Percentiles rank a stretch among this genome's conserved stretches.
These are phyloP conservation scores for Leptatherina wallacei DNA, from an alignment of 2,797 vertebrate genomes.

Conservation along the genomic window DNA sequence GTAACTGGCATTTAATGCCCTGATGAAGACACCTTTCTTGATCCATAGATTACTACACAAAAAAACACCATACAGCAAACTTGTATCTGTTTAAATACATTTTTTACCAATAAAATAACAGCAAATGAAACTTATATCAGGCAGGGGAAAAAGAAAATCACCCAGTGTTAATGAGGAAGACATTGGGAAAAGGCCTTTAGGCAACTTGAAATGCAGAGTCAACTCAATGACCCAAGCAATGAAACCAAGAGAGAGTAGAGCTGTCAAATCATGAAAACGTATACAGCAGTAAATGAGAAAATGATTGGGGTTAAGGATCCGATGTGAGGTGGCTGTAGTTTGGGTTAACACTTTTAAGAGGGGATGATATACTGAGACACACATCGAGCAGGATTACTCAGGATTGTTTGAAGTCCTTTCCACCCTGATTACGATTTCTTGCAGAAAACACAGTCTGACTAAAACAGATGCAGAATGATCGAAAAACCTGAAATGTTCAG, in stretches of 20 bases:
- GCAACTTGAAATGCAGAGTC: constrained; percentile 9
- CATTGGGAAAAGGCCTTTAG: constrained; percentile 9
- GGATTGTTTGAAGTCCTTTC: neutral
- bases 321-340: neutral
- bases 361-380: neutral
- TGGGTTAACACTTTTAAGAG: neutral
- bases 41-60: neutral
- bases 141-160: neutral
- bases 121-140: neutral
- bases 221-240: constrained; percentile 4
- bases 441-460: neutral
- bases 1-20: neutral
- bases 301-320: constrained; percentile 19
- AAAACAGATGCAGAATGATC: neutral
- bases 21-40: neutral
- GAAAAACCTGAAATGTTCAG: neutral
- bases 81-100: no score
- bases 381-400: neutral
- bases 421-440: neutral
- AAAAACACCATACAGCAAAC: no score
- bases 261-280: neutral
- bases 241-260: neutral
- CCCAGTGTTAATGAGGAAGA: neutral
- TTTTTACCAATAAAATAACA: neutral
- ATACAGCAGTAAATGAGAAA: constrained; percentile 8